Percentiles rank a stretch among this genome's conserved stretches.
phyloP scores from a whole-genome alignment of 64 coral and sea anemone genomes.

The Actinia equina region DNA sequence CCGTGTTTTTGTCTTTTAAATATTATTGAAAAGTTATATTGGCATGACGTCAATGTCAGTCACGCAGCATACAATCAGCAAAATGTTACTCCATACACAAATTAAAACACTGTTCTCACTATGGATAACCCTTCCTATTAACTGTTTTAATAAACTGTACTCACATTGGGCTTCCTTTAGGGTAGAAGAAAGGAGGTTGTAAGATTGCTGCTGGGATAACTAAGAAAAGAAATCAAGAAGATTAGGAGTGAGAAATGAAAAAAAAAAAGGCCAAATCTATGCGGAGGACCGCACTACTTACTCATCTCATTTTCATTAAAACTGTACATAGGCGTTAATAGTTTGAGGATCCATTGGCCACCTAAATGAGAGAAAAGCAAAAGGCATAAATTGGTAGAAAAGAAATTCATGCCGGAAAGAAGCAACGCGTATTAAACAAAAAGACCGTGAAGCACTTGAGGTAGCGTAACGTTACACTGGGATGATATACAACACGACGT shows the following conservation, averaged over 20 bases:
- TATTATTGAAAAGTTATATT: too few relatives aligned
- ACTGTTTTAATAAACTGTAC: not conserved
- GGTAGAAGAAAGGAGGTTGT: conserved; percentile 95
- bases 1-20: too few relatives aligned
- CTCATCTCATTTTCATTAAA: conserved; percentile 99
- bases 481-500: too few relatives aligned
- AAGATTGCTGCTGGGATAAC: conserved; percentile 97
- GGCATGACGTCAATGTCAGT: too few relatives aligned
- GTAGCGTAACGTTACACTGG: too few relatives aligned
- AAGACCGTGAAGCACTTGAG: too few relatives aligned
- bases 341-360: conserved; percentile 99
- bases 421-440: too few relatives aligned
- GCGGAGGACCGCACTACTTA: conserved; percentile 24
- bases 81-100: too few relatives aligned
- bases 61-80: too few relatives aligned
- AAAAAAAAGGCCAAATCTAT: not conserved
- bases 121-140: too few relatives aligned
- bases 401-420: too few relatives aligned
- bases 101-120: too few relatives aligned
- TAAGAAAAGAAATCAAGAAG: conserved; percentile 17
- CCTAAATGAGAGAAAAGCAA: conserved; percentile 17
- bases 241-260: not conserved
- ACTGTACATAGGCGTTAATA: conserved; percentile 99
- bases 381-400: not conserved
- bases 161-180: conserved; percentile 81